Conservation (phyloP, 92 coral and sea anemone species). For the Zoanthus gigantus region DNA sequence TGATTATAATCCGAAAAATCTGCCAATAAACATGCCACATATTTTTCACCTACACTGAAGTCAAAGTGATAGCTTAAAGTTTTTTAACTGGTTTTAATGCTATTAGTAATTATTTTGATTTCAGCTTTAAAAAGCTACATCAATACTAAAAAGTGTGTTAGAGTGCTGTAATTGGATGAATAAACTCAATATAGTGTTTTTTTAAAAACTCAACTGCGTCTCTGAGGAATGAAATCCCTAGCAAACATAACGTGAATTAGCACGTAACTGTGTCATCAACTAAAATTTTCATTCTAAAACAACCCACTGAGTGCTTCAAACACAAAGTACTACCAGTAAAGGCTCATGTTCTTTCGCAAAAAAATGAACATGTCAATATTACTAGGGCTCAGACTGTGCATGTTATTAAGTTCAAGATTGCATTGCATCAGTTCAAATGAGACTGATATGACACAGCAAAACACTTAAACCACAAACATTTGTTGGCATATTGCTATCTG, state of each 20-base stretch:
- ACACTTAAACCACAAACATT: constrained; percentile 47
- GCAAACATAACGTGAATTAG: constrained; percentile 41
- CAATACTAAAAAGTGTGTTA: not conserved
- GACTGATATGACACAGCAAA: constrained; percentile 25
- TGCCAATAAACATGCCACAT: too few species aligned
- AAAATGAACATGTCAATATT: not conserved
- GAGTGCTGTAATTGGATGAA: not conserved
- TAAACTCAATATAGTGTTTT: not conserved
- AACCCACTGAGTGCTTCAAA: constrained; percentile 41
- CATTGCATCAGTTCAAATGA: not conserved
- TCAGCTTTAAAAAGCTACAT: not conserved
- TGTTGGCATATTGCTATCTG: constrained; percentile 46
- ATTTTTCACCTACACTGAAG: not conserved
- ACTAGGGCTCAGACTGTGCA: constrained; percentile 21
- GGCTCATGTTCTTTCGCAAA: constrained; percentile 11
- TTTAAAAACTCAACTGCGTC: not conserved
- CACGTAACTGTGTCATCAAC: constrained; percentile 31
- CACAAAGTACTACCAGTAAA: constrained; percentile 42
- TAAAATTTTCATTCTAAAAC: constrained; percentile 37
- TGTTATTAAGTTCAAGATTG: constrained; percentile 32
- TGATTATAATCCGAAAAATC: too few species aligned
- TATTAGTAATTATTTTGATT: not conserved
- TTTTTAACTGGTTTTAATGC: not conserved
- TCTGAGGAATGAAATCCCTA: constrained; percentile 25
- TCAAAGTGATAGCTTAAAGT: constrained; percentile 2